phyloP scores from a whole-genome alignment of 2,888 invertebrate genomes.

The Apoderus coryli region DNA sequence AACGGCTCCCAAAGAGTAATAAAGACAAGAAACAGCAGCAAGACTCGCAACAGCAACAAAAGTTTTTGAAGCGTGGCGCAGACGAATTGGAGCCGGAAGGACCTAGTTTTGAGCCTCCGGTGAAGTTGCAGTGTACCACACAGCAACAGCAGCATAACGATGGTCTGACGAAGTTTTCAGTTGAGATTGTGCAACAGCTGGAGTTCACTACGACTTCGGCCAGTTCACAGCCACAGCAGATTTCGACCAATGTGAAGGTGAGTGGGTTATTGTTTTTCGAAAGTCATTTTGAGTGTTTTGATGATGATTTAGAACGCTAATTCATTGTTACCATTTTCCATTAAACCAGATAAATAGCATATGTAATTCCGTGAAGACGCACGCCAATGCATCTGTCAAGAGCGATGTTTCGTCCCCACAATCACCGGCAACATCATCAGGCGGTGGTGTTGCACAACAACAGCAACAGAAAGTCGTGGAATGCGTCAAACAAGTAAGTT shows the following conservation, averaged over 20 bases:
- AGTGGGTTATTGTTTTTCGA: no score
- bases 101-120: slow-evolving; percentile 52
- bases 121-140: slow-evolving; percentile 54
- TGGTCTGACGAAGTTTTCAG: slow-evolving; percentile 61
- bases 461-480: no score
- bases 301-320: no score
- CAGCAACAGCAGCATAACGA: slow-evolving; percentile 36
- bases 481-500: no score
- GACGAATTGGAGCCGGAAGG: slow-evolving; percentile 45
- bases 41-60: slow-evolving; percentile 51
- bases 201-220: slow-evolving; percentile 81
- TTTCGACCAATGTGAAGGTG: slow-evolving; percentile 86
- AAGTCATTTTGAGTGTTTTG: no score
- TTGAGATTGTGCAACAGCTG: slow-evolving; percentile 83
- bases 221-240: slow-evolving; percentile 77
- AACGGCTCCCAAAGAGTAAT: slow-evolving; percentile 76
- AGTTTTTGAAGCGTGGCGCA: slow-evolving; percentile 61
- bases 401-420: no score
- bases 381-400: slow-evolving; percentile 53
- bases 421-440: no score
- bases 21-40: slow-evolving; percentile 47
- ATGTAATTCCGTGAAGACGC: no score
- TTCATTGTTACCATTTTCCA: no score
- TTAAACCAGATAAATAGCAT: no score
- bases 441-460: no score